These are phyloP conservation scores for Drosophila kanapiae DNA, from an alignment of 1,140 invertebrate genomes.

Conservation along the genomic window DNA sequence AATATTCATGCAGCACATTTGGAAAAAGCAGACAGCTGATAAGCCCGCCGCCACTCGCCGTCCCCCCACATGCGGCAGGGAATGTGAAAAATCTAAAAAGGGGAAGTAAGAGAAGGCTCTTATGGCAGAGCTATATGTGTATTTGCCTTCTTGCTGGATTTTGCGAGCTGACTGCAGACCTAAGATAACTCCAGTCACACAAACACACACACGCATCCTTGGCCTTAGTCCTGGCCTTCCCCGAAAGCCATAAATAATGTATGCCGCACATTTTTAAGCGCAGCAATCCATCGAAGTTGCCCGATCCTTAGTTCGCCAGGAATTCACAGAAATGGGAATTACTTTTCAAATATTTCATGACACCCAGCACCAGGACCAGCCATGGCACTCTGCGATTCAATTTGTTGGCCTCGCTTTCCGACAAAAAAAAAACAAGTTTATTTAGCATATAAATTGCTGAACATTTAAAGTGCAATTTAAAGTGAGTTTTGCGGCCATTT, in stretches of 20 bases:
- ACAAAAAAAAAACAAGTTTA: constrained; percentile 24
- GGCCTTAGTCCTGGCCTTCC: constrained; percentile 21
- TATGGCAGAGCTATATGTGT: constrained; percentile 4
- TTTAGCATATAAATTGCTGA: constrained; percentile 69
- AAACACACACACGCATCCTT: constrained; percentile 55
- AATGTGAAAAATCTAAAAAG: constrained; percentile 51
- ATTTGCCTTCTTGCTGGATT: constrained; percentile 20
- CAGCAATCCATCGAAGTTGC: constrained; percentile 45
- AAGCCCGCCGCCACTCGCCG: constrained; percentile 48
- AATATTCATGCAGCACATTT: constrained; percentile 75
- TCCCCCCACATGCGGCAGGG: constrained; percentile 1
- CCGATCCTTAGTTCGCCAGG: constrained; percentile 29
- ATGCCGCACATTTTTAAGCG: constrained; percentile 72
- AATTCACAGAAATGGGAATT: constrained; percentile 42
- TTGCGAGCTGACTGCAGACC: constrained; percentile 59
- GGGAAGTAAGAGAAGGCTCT: constrained; percentile 21
- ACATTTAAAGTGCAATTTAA: constrained; percentile 70
- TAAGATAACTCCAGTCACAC: constrained; percentile 73
- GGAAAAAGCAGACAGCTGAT: constrained; percentile 72
- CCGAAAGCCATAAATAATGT: constrained; percentile 77
- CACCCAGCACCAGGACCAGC: neutral
- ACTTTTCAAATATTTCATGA: constrained; percentile 37
- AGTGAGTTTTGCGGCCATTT: constrained; percentile 55
- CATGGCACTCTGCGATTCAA: constrained; percentile 41
- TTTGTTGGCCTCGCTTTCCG: constrained; percentile 32